phyloP scores from a whole-genome alignment of 2,113 vertebrate species.

The Lophochroa leadbeateri region DNA sequence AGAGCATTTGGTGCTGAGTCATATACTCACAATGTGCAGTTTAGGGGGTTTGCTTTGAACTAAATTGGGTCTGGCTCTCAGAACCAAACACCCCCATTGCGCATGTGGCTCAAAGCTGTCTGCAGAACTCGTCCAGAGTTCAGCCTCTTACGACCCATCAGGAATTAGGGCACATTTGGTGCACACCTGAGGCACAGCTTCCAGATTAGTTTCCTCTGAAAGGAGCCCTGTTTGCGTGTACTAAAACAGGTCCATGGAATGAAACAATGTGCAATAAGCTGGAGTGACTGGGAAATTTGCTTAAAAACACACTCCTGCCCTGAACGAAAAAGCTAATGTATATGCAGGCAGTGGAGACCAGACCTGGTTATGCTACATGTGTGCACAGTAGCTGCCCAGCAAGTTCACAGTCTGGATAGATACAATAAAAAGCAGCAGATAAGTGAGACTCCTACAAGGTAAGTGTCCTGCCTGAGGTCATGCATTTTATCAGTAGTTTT shows the following conservation, averaged over 20 bases:
- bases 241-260: background rate
- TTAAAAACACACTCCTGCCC: background rate
- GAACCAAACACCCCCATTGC: background rate
- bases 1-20: slow-evolving; percentile 37
- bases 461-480: background rate
- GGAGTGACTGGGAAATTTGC: background rate
- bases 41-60: background rate
- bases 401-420: background rate
- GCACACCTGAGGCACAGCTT: background rate
- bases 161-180: background rate
- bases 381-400: background rate
- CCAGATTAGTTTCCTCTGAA: background rate
- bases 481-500: background rate
- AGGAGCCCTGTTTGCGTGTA: background rate
- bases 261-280: background rate
- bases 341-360: background rate
- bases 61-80: background rate
- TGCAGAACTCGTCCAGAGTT: background rate
- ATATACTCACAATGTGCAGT: background rate
- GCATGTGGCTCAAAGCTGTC: background rate
- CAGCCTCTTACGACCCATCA: background rate
- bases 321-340: background rate
- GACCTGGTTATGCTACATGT: background rate
- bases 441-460: background rate
- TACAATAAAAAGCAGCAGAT: background rate